These are phyloP conservation scores for Pantherophis guttatus DNA, from an alignment of 2,113 vertebrate species.

Conservation along the genomic window DNA sequence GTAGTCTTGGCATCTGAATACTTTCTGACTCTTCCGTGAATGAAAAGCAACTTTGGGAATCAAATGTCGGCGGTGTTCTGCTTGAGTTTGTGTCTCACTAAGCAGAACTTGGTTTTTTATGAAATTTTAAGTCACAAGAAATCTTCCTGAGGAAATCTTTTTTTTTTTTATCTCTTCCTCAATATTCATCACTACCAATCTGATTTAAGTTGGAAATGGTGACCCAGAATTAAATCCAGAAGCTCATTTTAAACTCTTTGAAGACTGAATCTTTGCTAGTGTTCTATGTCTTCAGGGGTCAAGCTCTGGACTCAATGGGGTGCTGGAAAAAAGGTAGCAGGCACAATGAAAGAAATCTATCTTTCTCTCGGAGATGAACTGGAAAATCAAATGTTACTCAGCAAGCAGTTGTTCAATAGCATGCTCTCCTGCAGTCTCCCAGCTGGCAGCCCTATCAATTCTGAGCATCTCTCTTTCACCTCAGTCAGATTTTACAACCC, in stretches of 20 bases:
- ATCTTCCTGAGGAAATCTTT: not conserved
- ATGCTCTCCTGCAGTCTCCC: not conserved
- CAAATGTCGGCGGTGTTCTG: not conserved
- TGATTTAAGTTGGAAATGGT: not conserved
- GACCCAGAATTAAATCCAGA: not conserved
- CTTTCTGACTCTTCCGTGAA: not conserved
- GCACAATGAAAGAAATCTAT: not conserved
- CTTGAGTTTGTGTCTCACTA: not conserved
- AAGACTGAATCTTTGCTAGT: conserved; percentile 8
- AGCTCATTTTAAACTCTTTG: not conserved
- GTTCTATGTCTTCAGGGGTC: not conserved
- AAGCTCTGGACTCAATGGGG: not conserved
- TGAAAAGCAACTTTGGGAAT: not conserved
- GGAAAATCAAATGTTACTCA: not conserved
- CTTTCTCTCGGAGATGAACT: not conserved
- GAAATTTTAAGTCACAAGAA: not conserved
- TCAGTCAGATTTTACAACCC: conserved; percentile 20
- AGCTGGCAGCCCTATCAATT: conserved; percentile 12
- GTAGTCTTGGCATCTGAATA: not conserved
- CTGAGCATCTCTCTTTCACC: not conserved
- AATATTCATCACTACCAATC: not conserved
- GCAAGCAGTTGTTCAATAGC: not conserved
- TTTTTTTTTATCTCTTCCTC: not conserved
- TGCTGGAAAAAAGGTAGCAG: not conserved
- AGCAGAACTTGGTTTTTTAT: not conserved